Conservation (phyloP, 1,140 invertebrate species). For the Episyrphus balteatus region DNA sequence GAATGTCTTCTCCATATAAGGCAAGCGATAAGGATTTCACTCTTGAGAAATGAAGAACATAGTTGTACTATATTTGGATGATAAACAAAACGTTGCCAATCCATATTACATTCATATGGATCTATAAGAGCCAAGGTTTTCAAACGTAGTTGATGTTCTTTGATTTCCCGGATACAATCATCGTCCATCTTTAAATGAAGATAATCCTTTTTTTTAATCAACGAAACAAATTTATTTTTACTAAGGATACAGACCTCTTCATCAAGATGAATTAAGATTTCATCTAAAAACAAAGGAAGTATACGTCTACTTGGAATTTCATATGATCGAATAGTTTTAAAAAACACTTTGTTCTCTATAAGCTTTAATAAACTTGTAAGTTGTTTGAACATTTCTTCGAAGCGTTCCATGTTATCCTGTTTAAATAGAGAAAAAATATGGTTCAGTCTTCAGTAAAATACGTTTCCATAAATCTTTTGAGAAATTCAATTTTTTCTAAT, state of each 20-base stretch:
- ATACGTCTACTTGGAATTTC: conserved; percentile 25
- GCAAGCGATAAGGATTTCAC: conserved; percentile 26
- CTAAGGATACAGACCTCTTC: conserved; percentile 16
- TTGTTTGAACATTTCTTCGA: background rate
- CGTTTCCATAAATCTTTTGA: too few relatives aligned
- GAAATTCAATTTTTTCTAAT: too few relatives aligned
- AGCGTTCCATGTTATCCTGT: background rate
- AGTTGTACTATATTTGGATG: conserved; percentile 22
- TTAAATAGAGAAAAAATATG: background rate
- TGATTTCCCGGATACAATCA: conserved; percentile 23
- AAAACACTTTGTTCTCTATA: conserved; percentile 25
- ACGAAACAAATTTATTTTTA: background rate
- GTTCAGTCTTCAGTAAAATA: too few relatives aligned
- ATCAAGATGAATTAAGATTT: conserved; percentile 19
- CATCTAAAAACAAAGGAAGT: conserved; percentile 20
- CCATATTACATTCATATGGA: conserved; percentile 28
- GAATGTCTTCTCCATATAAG: conserved; percentile 32
- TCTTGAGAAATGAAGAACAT: conserved; percentile 22
- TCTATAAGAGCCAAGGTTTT: conserved; percentile 32
- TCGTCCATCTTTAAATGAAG: conserved; percentile 17
- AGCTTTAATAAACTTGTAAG: conserved; percentile 16
- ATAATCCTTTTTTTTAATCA: background rate
- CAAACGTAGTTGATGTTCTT: conserved; percentile 27
- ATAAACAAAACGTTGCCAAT: conserved; percentile 35
- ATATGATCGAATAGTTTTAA: conserved; percentile 25